Percentiles rank a stretch among this genome's conserved stretches.
phyloP scores from a whole-genome alignment of 1,140 invertebrate genomes.

The Paraescarpia echinospica region DNA sequence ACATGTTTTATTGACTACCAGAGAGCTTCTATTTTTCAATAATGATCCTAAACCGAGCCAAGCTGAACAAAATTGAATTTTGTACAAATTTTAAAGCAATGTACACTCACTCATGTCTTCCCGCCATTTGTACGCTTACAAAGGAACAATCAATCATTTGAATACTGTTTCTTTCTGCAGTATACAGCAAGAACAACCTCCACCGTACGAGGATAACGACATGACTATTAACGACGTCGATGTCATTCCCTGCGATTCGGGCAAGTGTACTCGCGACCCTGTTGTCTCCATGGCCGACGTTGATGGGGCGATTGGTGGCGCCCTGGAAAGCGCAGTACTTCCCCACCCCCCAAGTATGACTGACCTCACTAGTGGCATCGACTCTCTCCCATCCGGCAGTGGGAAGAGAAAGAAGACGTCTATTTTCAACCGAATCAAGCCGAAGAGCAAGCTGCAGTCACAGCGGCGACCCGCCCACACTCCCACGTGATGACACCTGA shows the following conservation, averaged over 20 bases:
- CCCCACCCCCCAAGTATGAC: neutral
- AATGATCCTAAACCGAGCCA: neutral
- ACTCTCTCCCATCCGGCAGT: neutral
- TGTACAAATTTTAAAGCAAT: neutral
- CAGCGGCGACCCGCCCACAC: neutral
- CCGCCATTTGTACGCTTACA: neutral
- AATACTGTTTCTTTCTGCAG: neutral
- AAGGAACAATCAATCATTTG: neutral
- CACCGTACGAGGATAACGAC: neutral
- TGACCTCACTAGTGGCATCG: neutral
- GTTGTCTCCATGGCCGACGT: neutral
- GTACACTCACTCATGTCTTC: neutral
- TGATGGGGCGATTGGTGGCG: neutral
- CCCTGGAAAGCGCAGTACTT: neutral
- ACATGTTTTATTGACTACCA: too few species aligned
- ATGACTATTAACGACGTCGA: neutral
- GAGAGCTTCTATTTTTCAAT: too few species aligned
- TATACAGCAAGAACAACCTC: neutral
- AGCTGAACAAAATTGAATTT: neutral
- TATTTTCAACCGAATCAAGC: neutral
- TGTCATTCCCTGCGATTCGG: neutral
- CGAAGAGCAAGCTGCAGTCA: neutral
- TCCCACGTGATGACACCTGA: too few species aligned
- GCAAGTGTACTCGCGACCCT: neutral
- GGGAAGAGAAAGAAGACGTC: neutral